Evolutionary conservation across 2,113 vertebrate species (phyloP).

Genomic region (Orcinus orca): DNA sequence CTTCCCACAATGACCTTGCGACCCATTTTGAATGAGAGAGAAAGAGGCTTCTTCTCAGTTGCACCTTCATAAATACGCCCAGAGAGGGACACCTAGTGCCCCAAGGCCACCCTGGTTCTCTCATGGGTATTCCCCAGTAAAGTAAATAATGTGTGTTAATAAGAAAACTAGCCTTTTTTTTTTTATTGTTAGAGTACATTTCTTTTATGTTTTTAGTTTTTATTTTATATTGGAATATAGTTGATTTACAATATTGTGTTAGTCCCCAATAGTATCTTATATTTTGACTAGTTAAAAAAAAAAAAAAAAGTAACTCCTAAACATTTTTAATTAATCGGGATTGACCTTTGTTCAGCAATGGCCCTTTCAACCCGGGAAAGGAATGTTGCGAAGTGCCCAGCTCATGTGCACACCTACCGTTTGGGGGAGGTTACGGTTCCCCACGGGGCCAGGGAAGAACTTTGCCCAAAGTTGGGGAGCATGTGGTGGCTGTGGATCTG

Average conservation of each 20-base stretch:
- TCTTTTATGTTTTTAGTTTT: too few relatives aligned
- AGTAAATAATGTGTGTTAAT: background rate
- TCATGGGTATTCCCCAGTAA: background rate
- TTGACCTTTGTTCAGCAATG: background rate
- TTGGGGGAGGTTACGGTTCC: background rate
- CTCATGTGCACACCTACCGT: rapidly evolving
- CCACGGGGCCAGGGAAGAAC: background rate
- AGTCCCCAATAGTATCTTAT: background rate
- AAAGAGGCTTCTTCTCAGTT: background rate
- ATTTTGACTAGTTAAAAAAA: background rate
- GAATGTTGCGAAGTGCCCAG: rapidly evolving
- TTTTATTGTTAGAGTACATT: too few relatives aligned
- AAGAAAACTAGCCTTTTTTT: background rate
- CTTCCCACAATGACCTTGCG: rapidly evolving
- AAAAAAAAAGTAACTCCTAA: too few relatives aligned
- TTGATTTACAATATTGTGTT: too few relatives aligned
- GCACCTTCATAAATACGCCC: rapidly evolving
- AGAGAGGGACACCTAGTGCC: rapidly evolving
- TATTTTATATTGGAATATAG: too few relatives aligned
- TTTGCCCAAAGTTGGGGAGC: too few relatives aligned
- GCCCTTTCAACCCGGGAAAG: background rate
- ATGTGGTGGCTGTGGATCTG: background rate
- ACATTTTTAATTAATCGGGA: background rate
- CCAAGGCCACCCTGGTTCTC: rapidly evolving
- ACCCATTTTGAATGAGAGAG: background rate